Evolutionary conservation across 2,113 vertebrate species (phyloP), one percentile per base, ranked within the genome.

Genomic region (Etheostoma cragini): DNA sequence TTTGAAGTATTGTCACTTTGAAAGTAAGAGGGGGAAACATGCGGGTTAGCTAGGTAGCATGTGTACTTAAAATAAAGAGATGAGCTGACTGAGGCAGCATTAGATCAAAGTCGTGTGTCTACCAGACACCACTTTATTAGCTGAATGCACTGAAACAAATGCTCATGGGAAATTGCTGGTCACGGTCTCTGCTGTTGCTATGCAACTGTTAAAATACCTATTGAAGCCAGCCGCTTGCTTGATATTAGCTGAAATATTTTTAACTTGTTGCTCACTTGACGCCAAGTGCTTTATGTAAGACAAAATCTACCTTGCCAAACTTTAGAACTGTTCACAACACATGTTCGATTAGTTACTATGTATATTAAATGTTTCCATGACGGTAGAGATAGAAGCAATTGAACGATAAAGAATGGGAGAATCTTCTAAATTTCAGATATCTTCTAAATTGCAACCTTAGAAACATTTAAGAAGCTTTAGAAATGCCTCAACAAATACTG

Each of bases 151-250:
- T 75, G 62, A 60, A 74, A 83, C 65, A 81, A 64, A 76, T 54
- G 52, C 57, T 63, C 71, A 47, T 61, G 65, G 75, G 71, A 71
- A 72, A 72, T 72, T 52, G 50, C 30, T 49, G 74, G 50, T 76
- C 84, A 58, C 6, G 16, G 56, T 60, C 72, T 81, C 50, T 76
- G 46, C 75, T 82, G 87, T 89, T 89, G 84, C 87, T 80, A 89
- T 69, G 87, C 87, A 89, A 87, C 84, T 38, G 57, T 73, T 82
- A 52, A 79, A 76, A 86, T 73, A 76, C 67, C 74, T 64, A 45
- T 71, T 58, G 47, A 72, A 75, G 61, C 70, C 65, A 58, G 53
- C 56, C 21, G 3, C 63, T 38, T 19, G 38, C 60, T 72, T 76
- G 70, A 56, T 78, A 66, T 63, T 70, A 53, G 42, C 17, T 21